Evolutionary conservation across 2,113 vertebrate genomes (phyloP).

Genomic region (Oreochromis tanganicae): DNA sequence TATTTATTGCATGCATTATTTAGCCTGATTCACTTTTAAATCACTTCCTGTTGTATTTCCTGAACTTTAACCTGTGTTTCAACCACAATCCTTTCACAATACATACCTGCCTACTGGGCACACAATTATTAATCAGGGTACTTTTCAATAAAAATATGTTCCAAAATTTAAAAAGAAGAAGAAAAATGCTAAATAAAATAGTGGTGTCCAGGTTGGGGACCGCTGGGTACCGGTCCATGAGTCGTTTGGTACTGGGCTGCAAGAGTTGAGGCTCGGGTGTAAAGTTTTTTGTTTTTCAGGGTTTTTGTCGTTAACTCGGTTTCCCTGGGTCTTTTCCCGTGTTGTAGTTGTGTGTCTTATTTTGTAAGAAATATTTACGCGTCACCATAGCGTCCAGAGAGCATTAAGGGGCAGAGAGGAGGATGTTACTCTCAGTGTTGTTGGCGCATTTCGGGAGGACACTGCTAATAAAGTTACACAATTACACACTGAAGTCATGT

Average conservation of each 20-base stretch:
- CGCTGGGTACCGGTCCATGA: not conserved
- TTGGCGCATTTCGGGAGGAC: too few relatives aligned
- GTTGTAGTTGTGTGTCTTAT: too few relatives aligned
- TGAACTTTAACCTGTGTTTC: slow-evolving; percentile 5
- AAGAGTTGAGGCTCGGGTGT: not conserved
- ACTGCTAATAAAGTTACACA: too few relatives aligned
- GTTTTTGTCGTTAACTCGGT: too few relatives aligned
- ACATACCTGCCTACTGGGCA: not conserved
- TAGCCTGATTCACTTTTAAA: slow-evolving; percentile 27
- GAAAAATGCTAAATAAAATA: not conserved
- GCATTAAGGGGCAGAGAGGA: too few relatives aligned
- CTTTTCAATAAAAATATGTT: not conserved
- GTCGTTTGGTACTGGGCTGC: not conserved
- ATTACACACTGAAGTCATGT: too few relatives aligned
- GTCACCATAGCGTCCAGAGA: too few relatives aligned
- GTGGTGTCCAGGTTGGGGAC: not conserved
- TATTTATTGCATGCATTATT: slow-evolving; percentile 51
- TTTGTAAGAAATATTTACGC: too few relatives aligned
- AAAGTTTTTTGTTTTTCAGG: too few relatives aligned
- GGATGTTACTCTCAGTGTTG: too few relatives aligned
- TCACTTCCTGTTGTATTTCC: not conserved
- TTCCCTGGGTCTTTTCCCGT: too few relatives aligned
- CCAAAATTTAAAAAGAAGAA: not conserved
- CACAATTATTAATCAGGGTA: not conserved
- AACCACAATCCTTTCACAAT: not conserved